These are phyloP conservation scores for Therioaphis trifolii DNA, from an alignment of 2,888 invertebrate species.

Conservation along the genomic window DNA sequence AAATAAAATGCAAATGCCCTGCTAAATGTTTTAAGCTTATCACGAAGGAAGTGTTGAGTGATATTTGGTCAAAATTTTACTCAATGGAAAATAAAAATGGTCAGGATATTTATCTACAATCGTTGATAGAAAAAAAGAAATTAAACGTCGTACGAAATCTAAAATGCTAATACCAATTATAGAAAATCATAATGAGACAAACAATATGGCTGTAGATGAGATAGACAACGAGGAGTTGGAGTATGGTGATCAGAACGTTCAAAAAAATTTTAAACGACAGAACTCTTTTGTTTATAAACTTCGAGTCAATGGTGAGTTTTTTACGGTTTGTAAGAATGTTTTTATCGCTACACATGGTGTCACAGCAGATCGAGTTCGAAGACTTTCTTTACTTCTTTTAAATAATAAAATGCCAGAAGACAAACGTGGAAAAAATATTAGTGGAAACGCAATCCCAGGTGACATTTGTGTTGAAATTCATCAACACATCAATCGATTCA, in stretches of 20 bases:
- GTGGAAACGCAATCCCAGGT: constrained; percentile 48
- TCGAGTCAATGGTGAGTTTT: constrained; percentile 35
- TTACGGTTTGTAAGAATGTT: constrained; percentile 36
- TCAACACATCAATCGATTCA: constrained; percentile 54
- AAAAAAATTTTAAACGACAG: constrained; percentile 18
- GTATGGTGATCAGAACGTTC: constrained; percentile 22
- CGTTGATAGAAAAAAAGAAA: constrained; percentile 33
- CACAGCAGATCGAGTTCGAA: constrained; percentile 45
- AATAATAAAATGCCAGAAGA: constrained; percentile 51
- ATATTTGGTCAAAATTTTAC: constrained; percentile 23
- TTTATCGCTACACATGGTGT: constrained; percentile 38
- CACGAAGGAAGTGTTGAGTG: constrained; percentile 8
- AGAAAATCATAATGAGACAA: constrained; percentile 12
- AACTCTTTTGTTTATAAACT: constrained; percentile 47
- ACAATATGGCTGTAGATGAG: no score
- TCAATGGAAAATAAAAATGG: constrained; percentile 40
- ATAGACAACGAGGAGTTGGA: constrained; percentile 2
- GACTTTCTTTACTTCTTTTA: constrained; percentile 42
- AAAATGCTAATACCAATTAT: constrained; percentile 1
- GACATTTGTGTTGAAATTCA: constrained; percentile 47
- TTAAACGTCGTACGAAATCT: constrained; percentile 36
- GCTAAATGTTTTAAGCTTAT: constrained; percentile 27
- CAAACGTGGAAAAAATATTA: constrained; percentile 51
- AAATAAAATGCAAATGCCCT: constrained; percentile 30
- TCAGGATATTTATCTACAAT: constrained; percentile 44